Evolutionary conservation across 2,888 invertebrate species (phyloP), one percentile per base, ranked within the genome.

Genomic region (Trissoscelio sp.): DNA sequence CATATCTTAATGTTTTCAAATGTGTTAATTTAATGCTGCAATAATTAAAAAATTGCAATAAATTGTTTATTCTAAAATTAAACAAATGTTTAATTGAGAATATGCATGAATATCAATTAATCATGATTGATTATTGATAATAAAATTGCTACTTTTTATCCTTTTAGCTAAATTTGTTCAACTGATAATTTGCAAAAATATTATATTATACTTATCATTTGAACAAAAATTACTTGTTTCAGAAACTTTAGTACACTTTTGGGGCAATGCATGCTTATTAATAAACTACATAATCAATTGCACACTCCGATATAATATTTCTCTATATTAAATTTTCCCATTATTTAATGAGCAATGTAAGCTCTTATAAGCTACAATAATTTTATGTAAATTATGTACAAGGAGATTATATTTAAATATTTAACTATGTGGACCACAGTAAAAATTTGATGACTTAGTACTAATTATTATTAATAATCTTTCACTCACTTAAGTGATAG

Each of bases 251-350:
- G 12, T 42, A 42, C 7, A 1, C 1, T 42, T 42, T 42, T 34
- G 42, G 42, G 42, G 42, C 42, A 42, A 42, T 42, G 42, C 42
- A 42, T 42, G 42, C 42, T 42, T 42, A 42, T 42, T 42, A 42
- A 42, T 42, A 12, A 42, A 34, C 9, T 34, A 34, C 34, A 34
- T 9, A 11, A 34, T 42, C 12, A 42, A 42, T 16, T 14, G 16
- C 42, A 42, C 42, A 42, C 42, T 42, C 42, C 7, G 42, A 42
- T 42, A 14, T 42, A 42, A 42, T 42, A 16, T 42, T 3, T 34
- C 14, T 42, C 4, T 42, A 14, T 12, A 48, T 24, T 42, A 5
- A 42, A 42, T 1, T 42, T 12, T 5, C 14, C 42, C 42, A 12
- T 42, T 34, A 42, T n/a, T n/a, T n/a, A n/a, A n/a, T n/a, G n/a